Base-by-base conservation (phyloP, 2,888 invertebrate species). In the Philhelius pedissequus region DNA sequence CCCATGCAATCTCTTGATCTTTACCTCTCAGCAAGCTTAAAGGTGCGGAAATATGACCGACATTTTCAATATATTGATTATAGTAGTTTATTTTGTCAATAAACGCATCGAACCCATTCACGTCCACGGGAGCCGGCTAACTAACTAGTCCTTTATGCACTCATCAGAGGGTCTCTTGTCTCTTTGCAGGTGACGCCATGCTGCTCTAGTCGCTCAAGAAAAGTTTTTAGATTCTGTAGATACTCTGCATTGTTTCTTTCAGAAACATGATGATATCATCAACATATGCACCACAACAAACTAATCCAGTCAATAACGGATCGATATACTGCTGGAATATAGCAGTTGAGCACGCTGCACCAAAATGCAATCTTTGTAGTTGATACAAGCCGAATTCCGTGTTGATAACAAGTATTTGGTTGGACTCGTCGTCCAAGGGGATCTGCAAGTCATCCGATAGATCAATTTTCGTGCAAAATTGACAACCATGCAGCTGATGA, bases 301-400 rank as follows among this genome's bases (percentile, higher is more conserved):
- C 43, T n/a, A 43, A 43, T 13, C 54, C 54, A 54, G 54, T n/a
- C 54, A 54, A 11, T 3, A 54, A 18, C 32, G 32, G 54, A 54
- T 54, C 54, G 3, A 54, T 54, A 54, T 54, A 54, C 4, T 54
- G 32, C 6, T 54, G 54, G 32, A 54, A 54, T 54, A 54, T 54
- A 32, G 54, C 54, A 54, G 54, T 54, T 8, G 54, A 54, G 13
- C 54, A 30, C 4, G 88, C 87, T 13, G 90, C 88, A 15, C 91
- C 91, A 87, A 88, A 90, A 3, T 89, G 88, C 40, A 91, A 74
- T 32, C 90, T 87, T 30, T 89, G 88, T 45, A 88, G 88, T 27
- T 79, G 78, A 79, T 87, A 90, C 6, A 91, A 54, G 0, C 91
- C 90, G 35, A 88, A 88, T 40, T 89, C 89, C 0, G 90, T 90